phyloP scores from a whole-genome alignment of 2,113 vertebrate species.

The Tachycineta bicolor region DNA sequence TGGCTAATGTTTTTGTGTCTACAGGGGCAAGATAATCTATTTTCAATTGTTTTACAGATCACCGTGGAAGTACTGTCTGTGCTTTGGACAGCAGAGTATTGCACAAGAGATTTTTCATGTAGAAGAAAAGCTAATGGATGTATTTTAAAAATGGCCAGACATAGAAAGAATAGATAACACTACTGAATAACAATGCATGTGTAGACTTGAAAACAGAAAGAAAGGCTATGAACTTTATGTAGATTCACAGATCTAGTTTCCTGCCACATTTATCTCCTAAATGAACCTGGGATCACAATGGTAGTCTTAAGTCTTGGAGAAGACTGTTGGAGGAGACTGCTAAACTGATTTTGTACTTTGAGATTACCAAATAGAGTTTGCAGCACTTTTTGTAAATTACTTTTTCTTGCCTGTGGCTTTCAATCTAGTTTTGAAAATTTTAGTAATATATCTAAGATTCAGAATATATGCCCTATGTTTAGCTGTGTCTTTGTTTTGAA shows the following conservation, averaged over 20 bases:
- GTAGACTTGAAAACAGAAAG: background rate
- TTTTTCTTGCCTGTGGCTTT: background rate
- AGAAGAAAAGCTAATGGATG: background rate
- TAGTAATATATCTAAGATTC: background rate
- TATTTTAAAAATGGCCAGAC: background rate
- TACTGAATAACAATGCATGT: background rate
- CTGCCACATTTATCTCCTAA: background rate
- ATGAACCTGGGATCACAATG: accelerated
- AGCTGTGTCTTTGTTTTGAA: background rate
- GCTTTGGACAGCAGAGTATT: background rate
- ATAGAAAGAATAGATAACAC: background rate
- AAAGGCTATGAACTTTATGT: background rate
- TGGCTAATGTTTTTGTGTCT: background rate
- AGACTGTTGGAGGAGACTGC: accelerated
- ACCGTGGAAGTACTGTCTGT: background rate
- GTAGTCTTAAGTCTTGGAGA: background rate
- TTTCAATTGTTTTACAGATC: background rate
- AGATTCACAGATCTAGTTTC: background rate
- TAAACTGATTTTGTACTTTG: background rate
- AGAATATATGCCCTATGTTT: background rate
- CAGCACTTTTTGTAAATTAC: background rate
- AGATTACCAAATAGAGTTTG: background rate
- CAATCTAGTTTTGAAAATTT: background rate
- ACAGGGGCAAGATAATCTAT: background rate
- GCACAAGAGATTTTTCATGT: background rate